Conservation (phyloP, 2,113 vertebrate species). For the Prionailurus viverrinus region DNA sequence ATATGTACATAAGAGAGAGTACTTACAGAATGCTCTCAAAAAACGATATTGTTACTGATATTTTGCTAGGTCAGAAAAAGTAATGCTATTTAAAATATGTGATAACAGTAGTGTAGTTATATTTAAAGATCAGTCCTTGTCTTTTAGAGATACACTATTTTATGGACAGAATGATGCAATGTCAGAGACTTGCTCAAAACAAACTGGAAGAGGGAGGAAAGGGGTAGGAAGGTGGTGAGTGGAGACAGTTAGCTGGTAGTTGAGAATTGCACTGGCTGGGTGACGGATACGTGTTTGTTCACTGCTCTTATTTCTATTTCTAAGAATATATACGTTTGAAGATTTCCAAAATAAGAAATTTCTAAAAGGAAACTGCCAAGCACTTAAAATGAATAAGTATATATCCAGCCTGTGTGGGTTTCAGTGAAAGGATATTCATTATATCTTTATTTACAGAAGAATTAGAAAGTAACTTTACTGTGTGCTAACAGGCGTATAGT, state of each 20-base stretch:
- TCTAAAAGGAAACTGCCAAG: background rate
- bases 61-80: slow-evolving; percentile 2
- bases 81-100: background rate
- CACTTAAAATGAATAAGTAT: background rate
- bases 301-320: background rate
- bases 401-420: background rate
- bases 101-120: background rate
- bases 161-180: background rate
- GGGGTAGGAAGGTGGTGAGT: background rate
- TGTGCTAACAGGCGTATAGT: background rate
- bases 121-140: background rate
- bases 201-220: too few relatives aligned
- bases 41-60: background rate
- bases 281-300: background rate
- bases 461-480: background rate
- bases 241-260: background rate
- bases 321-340: background rate
- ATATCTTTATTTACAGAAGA: background rate
- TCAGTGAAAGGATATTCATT: background rate
- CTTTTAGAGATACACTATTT: background rate
- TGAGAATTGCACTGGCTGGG: background rate
- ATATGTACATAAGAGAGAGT: background rate
- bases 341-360: background rate
- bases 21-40: background rate
- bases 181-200: background rate